These are phyloP conservation scores for Troides helena DNA, from an alignment of 2,888 invertebrate genomes.

Conservation along the genomic window DNA sequence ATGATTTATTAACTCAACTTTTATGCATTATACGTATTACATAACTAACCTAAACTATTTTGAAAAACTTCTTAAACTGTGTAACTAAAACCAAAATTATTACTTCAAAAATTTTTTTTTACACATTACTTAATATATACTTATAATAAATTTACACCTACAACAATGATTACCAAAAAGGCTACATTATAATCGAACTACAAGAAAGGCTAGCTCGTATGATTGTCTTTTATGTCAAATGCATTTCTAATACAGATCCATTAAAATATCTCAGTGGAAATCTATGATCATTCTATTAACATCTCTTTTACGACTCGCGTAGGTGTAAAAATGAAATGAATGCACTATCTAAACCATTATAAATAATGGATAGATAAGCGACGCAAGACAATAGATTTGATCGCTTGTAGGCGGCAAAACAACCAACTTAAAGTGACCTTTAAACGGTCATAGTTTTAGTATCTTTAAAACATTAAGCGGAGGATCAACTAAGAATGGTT, in stretches of 20 bases:
- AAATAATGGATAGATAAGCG: conserved; percentile 71
- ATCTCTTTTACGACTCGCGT: conserved; percentile 42
- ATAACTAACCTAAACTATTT: no score
- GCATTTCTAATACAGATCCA: conserved; percentile 23
- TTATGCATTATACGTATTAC: no score
- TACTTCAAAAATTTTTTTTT: neutral
- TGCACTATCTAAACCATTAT: conserved; percentile 65
- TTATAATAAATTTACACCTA: neutral
- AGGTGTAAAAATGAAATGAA: conserved; percentile 58
- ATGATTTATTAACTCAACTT: no score
- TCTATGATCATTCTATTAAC: conserved; percentile 29
- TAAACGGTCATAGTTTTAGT: neutral
- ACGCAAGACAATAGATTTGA: conserved; percentile 65
- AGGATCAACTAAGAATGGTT: conserved; percentile 15
- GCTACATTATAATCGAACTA: neutral
- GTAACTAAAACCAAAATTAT: no score
- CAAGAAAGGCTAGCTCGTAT: neutral
- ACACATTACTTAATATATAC: neutral
- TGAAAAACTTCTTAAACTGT: no score
- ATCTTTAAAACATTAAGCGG: neutral
- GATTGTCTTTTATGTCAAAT: conserved; percentile 18
- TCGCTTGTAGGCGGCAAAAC: conserved; percentile 47
- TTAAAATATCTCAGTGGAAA: conserved; percentile 24
- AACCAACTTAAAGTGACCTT: conserved; percentile 2
- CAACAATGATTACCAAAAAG: neutral